These are phyloP conservation scores for Manis javanica DNA, from an alignment of 2,797 vertebrate species.

Conservation along the genomic window DNA sequence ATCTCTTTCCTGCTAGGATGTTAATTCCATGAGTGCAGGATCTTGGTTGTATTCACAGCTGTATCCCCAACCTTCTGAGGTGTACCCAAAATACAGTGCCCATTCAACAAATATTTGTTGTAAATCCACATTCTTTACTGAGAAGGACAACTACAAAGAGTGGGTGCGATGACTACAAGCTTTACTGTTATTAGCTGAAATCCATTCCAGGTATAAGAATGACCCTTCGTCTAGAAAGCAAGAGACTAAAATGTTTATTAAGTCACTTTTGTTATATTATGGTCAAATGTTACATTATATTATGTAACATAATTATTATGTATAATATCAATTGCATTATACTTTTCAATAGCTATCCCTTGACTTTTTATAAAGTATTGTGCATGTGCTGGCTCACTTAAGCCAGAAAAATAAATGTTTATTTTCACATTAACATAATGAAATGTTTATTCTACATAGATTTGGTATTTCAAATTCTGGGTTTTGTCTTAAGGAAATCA, in stretches of 20 bases:
- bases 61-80: neutral
- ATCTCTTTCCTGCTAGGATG: neutral
- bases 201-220: neutral
- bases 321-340: neutral
- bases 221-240: neutral
- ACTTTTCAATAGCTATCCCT: neutral
- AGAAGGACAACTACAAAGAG: neutral
- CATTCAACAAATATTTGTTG: neutral
- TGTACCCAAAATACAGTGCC: neutral
- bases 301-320: neutral
- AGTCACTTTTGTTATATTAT: neutral
- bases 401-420: constrained; percentile 31
- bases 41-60: neutral
- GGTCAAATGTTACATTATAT: neutral
- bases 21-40: neutral
- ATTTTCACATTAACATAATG: constrained; percentile 22
- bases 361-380: neutral
- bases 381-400: neutral
- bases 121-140: neutral
- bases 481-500: constrained; percentile 11
- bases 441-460: neutral
- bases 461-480: constrained; percentile 24
- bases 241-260: neutral
- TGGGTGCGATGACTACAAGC: neutral
- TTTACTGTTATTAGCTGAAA: neutral